These are phyloP conservation scores for Temnopleurus reevesii DNA, from an alignment of 53 echinoderm and acorn worm species.

Conservation along the genomic window DNA sequence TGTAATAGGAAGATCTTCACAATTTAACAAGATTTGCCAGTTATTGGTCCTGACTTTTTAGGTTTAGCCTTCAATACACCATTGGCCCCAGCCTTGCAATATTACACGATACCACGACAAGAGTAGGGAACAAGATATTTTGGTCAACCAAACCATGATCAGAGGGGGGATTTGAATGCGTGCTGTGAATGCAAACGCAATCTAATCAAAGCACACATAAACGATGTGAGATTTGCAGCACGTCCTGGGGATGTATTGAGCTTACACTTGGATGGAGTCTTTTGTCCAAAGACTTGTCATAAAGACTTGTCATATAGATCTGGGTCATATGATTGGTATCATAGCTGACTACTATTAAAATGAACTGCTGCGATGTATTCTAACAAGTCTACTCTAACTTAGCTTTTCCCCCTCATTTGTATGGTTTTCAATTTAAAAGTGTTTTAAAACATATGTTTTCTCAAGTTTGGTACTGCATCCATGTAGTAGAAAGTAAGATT, in stretches of 20 bases:
- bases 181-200: background rate
- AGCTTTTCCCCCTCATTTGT: no score
- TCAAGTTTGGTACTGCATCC: no score
- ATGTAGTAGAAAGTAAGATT: no score
- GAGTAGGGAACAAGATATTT: slow-evolving; percentile 23
- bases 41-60: no score
- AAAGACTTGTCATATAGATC: no score
- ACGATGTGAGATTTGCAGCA: slow-evolving; percentile 24
- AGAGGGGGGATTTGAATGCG: background rate
- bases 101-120: background rate
- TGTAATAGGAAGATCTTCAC: no score
- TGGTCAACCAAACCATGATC: background rate
- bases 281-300: slow-evolving; percentile 28
- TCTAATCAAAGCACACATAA: slow-evolving; percentile 4
- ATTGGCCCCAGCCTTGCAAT: background rate
- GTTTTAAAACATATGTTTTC: no score
- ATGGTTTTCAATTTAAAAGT: no score
- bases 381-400: no score
- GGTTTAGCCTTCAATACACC: background rate
- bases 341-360: no score
- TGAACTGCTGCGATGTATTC: no score
- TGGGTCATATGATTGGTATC: slow-evolving; percentile 19
- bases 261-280: background rate
- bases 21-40: no score
- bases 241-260: slow-evolving; percentile 29